These are phyloP conservation scores for Rhabdomys pumilio DNA, from an alignment of 2,797 vertebrate genomes.

Conservation along the genomic window DNA sequence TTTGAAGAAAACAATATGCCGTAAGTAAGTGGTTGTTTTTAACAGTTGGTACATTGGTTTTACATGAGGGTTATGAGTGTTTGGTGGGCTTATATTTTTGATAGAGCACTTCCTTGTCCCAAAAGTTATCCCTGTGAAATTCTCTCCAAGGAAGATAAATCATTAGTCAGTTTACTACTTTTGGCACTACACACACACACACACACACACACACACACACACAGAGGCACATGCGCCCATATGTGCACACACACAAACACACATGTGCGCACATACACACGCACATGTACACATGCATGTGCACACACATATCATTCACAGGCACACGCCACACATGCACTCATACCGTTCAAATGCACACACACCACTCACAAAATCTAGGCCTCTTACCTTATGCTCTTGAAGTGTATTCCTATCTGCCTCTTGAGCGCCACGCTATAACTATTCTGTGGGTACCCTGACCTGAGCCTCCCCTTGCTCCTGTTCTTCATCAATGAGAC, in stretches of 20 bases:
- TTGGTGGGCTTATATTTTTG: constrained; percentile 32
- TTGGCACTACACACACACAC: background rate
- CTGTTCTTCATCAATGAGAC: background rate
- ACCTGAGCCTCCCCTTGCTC: background rate
- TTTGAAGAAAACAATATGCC: constrained; percentile 69
- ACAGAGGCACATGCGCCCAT: too few species aligned
- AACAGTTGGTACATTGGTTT: background rate
- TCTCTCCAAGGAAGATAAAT: constrained; percentile 42
- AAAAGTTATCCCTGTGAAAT: background rate
- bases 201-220: background rate
- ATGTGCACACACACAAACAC: background rate
- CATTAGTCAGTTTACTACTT: background rate
- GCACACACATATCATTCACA: too few species aligned
- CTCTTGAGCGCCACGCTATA: background rate
- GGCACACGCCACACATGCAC: background rate
- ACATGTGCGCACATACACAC: too few species aligned
- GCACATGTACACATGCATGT: background rate
- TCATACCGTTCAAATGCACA: background rate
- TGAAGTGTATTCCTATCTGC: background rate
- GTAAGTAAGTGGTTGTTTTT: constrained; percentile 7
- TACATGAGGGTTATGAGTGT: background rate
- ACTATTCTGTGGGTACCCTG: background rate
- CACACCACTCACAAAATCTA: background rate
- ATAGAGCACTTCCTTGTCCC: background rate
- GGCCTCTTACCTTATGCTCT: background rate